Evolutionary conservation across 2,797 vertebrate genomes (phyloP), one percentile per base, ranked within the genome.

Genomic region (Meriones psammophilus): DNA sequence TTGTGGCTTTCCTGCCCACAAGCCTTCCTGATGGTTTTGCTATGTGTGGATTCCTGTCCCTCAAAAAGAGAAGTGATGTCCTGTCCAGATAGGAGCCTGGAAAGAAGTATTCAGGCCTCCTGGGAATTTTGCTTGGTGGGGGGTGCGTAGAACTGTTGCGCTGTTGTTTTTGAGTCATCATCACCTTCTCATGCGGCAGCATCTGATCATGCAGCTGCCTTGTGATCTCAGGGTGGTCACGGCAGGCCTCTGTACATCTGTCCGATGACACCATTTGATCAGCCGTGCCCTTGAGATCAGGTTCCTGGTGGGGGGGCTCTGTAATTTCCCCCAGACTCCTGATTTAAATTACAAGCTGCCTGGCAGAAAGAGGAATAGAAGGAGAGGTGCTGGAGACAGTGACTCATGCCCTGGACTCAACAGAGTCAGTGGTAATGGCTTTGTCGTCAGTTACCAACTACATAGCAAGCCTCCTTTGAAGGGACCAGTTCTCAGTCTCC

Each of bases 111-210:
- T 73, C 9, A 8, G 68, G 42, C 33, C 64, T 14, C 8, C 28
- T 24, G 64, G 58, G 6, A 8, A 3, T 15, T 24, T 15, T 28
- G 0, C 4, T 1, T 62, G 36, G 15, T 1, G 0, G 8, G 22
- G 42, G 26, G 13, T 30, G 58, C 22, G 30, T 33, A 89, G 85
- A 88, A 8, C 36, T 10, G 50, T 60, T 76, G 36, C 33, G 4
- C 22, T 39, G 6, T 24, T 39, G 10, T 66, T 30, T 87, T 78
- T 24, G 8, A 62, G 56, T 73, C 18, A 17, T 46, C 15, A 9
- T 26, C 46, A 22, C 24, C 4, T 78, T 1, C 5, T 78, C 1
- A 0, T 54, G 50, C 56, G 24, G 22, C 3, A 10, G 81, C 33
- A 33, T 2, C 5, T 20, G 36, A 36, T 42, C 78, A 9, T 20